Conservation (phyloP, 2,113 vertebrate genomes). For the Mormyrus iriodes region DNA sequence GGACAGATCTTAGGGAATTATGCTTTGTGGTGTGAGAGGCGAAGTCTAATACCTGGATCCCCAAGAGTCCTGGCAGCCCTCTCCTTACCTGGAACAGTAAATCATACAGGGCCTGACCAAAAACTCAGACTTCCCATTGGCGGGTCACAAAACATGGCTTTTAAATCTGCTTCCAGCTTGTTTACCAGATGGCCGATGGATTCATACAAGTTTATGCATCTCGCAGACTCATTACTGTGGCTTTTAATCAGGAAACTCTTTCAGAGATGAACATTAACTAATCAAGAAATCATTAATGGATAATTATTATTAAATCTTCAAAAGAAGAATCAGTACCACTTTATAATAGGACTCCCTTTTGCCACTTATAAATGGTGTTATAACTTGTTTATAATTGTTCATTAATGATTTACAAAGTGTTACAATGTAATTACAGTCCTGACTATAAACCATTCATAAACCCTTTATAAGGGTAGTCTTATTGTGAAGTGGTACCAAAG, state of each 20-base stretch:
- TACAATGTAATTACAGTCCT: background rate
- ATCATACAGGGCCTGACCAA: background rate
- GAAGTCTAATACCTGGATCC: slow-evolving; percentile 17
- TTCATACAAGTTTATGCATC: background rate
- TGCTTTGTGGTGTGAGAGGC: slow-evolving; percentile 24
- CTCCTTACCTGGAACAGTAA: background rate
- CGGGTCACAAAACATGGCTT: background rate
- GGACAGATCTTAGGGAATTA: slow-evolving; percentile 13
- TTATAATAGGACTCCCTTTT: background rate
- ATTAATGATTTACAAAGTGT: background rate
- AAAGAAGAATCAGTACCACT: background rate
- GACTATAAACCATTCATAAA: background rate
- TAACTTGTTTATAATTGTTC: background rate
- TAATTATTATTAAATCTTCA: background rate
- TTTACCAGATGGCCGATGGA: background rate
- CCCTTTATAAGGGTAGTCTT: background rate
- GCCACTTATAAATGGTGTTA: background rate
- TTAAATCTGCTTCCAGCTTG: background rate
- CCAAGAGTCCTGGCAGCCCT: background rate
- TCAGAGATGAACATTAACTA: background rate
- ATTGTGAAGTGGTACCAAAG: background rate
- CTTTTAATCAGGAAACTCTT: background rate
- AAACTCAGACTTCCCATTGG: background rate
- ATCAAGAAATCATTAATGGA: background rate
- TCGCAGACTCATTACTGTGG: background rate